A percentile compares a stretch with the other conserved stretches of the same genome.
These are phyloP conservation scores for Lota lota DNA, from an alignment of 2,113 vertebrate genomes.

Conservation along the genomic window DNA sequence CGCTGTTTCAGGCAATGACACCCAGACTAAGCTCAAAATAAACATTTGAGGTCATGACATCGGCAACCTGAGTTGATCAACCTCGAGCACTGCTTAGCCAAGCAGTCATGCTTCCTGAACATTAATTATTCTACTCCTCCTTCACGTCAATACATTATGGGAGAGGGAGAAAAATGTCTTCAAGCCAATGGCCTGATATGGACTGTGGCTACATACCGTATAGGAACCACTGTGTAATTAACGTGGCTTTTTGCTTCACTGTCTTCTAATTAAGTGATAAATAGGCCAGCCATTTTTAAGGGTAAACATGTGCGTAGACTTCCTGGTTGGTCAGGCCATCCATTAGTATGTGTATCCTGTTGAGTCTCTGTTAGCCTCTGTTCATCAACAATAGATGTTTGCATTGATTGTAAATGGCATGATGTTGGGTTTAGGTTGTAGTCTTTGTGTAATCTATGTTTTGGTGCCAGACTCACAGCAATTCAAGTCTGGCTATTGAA, in stretches of 20 bases:
- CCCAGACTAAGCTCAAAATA: no score
- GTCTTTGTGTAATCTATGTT: no score
- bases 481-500: no score
- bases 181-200: background rate
- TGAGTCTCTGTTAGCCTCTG: no score
- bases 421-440: no score
- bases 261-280: constrained; percentile 13
- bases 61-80: background rate
- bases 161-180: no score
- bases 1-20: no score
- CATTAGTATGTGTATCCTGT: no score
- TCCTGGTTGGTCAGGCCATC: background rate
- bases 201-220: background rate
- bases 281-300: background rate
- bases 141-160: background rate
- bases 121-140: background rate
- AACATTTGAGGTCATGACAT: background rate
- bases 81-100: background rate
- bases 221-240: background rate
- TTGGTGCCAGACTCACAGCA: no score
- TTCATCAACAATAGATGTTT: no score
- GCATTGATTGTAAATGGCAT: no score
- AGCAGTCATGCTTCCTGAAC: background rate
- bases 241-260: background rate
- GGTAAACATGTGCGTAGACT: background rate